A percentile compares a stretch with the other conserved stretches of the same genome.
Evolutionary conservation across 2,113 vertebrate species (phyloP).

Genomic region (Steatornis caripensis): DNA sequence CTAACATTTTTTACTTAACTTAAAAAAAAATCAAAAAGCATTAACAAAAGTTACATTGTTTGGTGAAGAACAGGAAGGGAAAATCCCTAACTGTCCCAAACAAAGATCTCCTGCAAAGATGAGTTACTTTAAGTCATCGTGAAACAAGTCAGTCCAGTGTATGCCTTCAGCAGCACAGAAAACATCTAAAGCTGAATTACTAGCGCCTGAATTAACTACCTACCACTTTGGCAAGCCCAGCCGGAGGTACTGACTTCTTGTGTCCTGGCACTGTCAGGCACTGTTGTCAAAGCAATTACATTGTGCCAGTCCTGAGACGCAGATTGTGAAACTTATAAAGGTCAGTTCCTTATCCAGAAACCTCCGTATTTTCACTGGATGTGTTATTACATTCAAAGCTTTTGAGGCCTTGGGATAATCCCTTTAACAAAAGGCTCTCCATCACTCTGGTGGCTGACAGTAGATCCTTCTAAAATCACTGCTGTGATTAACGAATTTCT

Average conservation of each 20-base stretch:
- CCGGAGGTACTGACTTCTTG: neutral
- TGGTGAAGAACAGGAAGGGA: neutral
- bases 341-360: constrained; percentile 10
- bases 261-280: neutral
- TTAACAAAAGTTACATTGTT: neutral
- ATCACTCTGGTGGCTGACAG: neutral
- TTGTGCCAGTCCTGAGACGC: neutral
- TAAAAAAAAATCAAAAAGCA: neutral
- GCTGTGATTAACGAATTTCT: neutral
- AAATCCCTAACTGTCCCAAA: neutral
- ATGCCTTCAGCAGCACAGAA: neutral
- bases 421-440: neutral
- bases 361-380: neutral
- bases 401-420: neutral
- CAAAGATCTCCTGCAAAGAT: neutral
- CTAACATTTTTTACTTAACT: neutral
- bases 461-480: neutral
- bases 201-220: neutral
- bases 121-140: neutral
- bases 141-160: neutral
- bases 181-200: neutral
- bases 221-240: neutral
- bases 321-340: neutral
- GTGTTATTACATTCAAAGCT: neutral
- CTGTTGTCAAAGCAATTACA: neutral